These are phyloP conservation scores for Temnothorax nylanderi DNA, from an alignment of 1,140 invertebrate species.

Conservation along the genomic window DNA sequence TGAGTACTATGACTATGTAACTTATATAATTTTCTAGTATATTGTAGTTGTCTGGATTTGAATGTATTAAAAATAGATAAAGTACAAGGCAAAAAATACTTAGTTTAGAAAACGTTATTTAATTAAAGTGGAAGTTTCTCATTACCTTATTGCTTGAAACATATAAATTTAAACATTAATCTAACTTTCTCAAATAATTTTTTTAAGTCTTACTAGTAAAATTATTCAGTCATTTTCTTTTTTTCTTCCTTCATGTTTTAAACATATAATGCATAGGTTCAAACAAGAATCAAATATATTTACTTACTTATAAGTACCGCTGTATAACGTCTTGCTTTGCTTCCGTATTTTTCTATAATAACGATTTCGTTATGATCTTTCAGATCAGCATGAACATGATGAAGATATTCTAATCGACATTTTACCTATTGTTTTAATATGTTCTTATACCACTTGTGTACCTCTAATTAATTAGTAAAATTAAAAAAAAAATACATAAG, in stretches of 20 bases:
- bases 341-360: constrained; percentile 4
- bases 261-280: neutral
- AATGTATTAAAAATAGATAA: too few relatives aligned
- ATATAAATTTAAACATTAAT: neutral
- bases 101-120: too few relatives aligned
- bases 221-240: too few relatives aligned
- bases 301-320: neutral
- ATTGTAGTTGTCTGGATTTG: too few relatives aligned
- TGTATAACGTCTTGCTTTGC: neutral
- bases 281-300: neutral
- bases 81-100: too few relatives aligned
- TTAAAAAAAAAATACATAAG: neutral
- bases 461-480: neutral
- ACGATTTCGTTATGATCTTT: neutral
- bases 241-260: too few relatives aligned
- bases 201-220: neutral
- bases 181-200: too few relatives aligned
- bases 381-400: neutral
- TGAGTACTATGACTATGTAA: too few relatives aligned
- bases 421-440: constrained; percentile 2
- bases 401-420: neutral
- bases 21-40: too few relatives aligned
- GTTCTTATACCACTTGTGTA: neutral
- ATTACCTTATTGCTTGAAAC: neutral
- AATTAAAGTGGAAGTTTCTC: neutral